Evolutionary conservation across 1,140 invertebrate species (phyloP).

Genomic region (Philotrypesis tridentata): DNA sequence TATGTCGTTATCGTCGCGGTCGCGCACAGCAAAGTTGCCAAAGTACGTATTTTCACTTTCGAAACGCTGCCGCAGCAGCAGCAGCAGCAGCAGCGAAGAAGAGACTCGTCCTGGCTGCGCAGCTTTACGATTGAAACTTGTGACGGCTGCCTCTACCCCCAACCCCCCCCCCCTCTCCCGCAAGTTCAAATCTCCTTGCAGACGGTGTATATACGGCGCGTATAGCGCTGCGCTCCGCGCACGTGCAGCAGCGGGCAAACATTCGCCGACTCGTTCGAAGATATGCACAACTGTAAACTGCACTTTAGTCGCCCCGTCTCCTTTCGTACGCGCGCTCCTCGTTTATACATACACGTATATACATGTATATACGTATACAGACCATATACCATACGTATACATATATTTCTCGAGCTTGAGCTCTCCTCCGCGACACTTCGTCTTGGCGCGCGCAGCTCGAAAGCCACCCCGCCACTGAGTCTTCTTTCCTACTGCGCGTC

Average conservation of each 20-base stretch:
- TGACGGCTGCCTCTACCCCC: constrained; percentile 27
- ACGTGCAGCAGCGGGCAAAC: constrained; percentile 40
- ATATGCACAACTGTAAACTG: constrained; percentile 62
- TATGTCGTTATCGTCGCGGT: background rate
- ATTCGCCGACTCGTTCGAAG: constrained; percentile 52
- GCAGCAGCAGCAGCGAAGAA: background rate
- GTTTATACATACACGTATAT: constrained; percentile 20
- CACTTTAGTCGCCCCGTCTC: constrained; percentile 59
- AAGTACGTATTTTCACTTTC: constrained; percentile 32
- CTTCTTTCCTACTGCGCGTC: constrained; percentile 13
- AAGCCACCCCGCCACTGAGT: constrained; percentile 7
- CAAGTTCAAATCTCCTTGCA: constrained; percentile 49
- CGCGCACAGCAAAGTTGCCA: background rate
- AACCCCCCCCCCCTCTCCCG: constrained; percentile 8
- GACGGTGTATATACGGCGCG: too few relatives aligned
- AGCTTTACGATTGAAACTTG: constrained; percentile 50
- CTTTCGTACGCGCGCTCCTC: constrained; percentile 60
- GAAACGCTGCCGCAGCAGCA: too few relatives aligned
- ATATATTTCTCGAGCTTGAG: background rate
- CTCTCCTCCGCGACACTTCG: constrained; percentile 52
- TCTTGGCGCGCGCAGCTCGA: constrained; percentile 40
- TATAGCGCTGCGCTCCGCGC: background rate
- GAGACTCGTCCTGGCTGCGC: constrained; percentile 28
- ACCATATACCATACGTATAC: too few relatives aligned
- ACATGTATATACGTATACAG: too few relatives aligned